Evolutionary conservation across 1,140 invertebrate genomes (phyloP).

Genomic region (Brachionus calyciflorus): DNA sequence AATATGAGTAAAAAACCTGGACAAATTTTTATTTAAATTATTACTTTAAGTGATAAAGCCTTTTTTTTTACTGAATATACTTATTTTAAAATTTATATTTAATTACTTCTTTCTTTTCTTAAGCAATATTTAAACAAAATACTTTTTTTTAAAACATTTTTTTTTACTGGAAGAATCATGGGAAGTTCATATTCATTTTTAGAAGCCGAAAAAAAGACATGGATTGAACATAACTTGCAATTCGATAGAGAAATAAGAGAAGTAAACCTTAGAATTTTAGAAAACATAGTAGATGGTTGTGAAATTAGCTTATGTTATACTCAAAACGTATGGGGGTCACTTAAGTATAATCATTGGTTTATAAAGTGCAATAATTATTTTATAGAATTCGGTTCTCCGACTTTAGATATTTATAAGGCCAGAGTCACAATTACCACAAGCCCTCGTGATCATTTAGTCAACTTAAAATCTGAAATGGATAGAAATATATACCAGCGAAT

Average conservation of each 20-base stretch:
- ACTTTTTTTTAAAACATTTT: too few relatives aligned
- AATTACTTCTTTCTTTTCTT: too few relatives aligned
- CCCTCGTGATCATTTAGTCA: neutral
- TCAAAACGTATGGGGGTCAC: neutral
- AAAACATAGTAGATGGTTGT: neutral
- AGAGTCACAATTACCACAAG: too few relatives aligned
- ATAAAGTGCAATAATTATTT: neutral
- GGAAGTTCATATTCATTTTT: neutral
- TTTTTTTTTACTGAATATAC: too few relatives aligned
- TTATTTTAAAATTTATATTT: too few relatives aligned
- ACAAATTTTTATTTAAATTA: too few relatives aligned
- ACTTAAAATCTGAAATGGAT: too few relatives aligned
- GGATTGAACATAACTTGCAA: neutral
- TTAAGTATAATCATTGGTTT: neutral
- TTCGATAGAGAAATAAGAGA: neutral
- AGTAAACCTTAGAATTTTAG: neutral
- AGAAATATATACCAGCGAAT: neutral
- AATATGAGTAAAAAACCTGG: too few relatives aligned
- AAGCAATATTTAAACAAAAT: too few relatives aligned
- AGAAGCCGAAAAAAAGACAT: neutral
- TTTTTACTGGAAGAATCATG: neutral
- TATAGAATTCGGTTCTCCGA: neutral
- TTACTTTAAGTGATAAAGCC: too few relatives aligned
- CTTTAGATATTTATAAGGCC: neutral
- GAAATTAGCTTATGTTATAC: neutral